Percentiles rank a stretch among this genome's conserved stretches.
Evolutionary conservation across 2,797 vertebrate genomes (phyloP).

Genomic region (Chelmon rostratus): DNA sequence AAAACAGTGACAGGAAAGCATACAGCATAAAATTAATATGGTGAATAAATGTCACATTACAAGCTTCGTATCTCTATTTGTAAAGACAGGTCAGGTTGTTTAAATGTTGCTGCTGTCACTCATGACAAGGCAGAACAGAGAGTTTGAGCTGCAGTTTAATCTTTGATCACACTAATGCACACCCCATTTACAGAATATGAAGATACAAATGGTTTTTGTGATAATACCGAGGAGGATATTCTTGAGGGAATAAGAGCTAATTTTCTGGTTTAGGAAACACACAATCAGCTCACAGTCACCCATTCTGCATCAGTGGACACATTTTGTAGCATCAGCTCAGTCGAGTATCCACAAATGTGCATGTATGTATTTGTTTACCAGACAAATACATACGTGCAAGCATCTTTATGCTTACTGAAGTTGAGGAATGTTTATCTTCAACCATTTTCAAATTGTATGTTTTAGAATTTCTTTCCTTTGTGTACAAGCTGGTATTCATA

Average conservation of each 20-base stretch:
- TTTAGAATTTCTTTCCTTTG: not conserved
- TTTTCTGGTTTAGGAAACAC: slow-evolving; percentile 9
- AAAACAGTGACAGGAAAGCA: slow-evolving; percentile 32
- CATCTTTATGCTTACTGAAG: no score
- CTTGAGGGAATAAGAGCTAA: not conserved
- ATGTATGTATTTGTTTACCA: slow-evolving; percentile 6
- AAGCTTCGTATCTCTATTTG: slow-evolving; percentile 24
- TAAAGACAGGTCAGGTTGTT: slow-evolving; percentile 27
- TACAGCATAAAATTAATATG: slow-evolving; percentile 21
- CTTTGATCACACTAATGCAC: slow-evolving; percentile 38
- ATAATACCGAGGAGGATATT: not conserved
- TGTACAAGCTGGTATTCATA: not conserved
- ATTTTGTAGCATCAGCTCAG: not conserved
- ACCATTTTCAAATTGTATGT: not conserved
- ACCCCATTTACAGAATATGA: slow-evolving; percentile 30
- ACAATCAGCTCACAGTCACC: slow-evolving; percentile 16
- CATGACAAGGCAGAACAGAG: slow-evolving; percentile 28
- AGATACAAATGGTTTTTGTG: slow-evolving; percentile 20
- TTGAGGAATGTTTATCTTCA: not conserved
- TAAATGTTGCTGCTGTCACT: slow-evolving; percentile 30
- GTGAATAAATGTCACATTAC: slow-evolving; percentile 39
- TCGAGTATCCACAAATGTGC: not conserved
- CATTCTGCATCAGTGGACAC: not conserved
- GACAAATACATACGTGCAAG: not conserved
- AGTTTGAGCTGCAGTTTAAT: slow-evolving; percentile 17